phyloP scores from a whole-genome alignment of 2,113 vertebrate genomes.

The Salvelinus namaycush region DNA sequence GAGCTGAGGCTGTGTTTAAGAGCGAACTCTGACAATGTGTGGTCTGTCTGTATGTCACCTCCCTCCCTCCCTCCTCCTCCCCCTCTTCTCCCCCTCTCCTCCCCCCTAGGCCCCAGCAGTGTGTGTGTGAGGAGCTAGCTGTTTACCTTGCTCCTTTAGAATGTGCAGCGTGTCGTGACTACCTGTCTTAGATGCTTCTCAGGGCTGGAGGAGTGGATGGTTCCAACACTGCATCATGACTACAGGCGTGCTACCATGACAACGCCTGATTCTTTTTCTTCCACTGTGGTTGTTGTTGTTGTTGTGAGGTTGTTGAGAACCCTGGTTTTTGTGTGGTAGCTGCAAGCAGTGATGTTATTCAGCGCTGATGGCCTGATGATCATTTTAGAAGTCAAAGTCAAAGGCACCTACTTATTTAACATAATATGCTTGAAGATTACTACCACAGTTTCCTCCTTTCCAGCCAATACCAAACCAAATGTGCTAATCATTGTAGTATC shows the following conservation, averaged over 20 bases:
- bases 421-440: too few relatives aligned
- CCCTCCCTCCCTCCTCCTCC: slow-evolving; percentile 25
- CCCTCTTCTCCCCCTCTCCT: background rate
- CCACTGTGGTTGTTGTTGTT: slow-evolving; percentile 22
- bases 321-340: too few relatives aligned
- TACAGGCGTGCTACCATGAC: slow-evolving; percentile 35
- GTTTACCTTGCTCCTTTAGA: slow-evolving; percentile 60
- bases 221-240: slow-evolving; percentile 51
- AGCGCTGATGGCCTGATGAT: too few relatives aligned
- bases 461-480: too few relatives aligned
- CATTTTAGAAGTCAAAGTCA: too few relatives aligned
- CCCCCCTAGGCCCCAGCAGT: slow-evolving; percentile 9
- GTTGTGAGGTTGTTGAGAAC: slow-evolving; percentile 11
- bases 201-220: slow-evolving; percentile 32
- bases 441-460: too few relatives aligned
- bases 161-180: slow-evolving; percentile 50
- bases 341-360: too few relatives aligned
- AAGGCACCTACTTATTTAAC: too few relatives aligned
- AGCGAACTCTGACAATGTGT: slow-evolving; percentile 75
- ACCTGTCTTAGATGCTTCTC: slow-evolving; percentile 51
- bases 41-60: slow-evolving; percentile 70
- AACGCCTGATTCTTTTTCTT: slow-evolving; percentile 44
- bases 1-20: slow-evolving; percentile 63
- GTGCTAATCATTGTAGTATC: too few relatives aligned
- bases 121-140: slow-evolving; percentile 31